A percentile compares a stretch with the other conserved stretches of the same genome.
phyloP scores from a whole-genome alignment of 2,113 vertebrate genomes.

The Fukomys damarensis region DNA sequence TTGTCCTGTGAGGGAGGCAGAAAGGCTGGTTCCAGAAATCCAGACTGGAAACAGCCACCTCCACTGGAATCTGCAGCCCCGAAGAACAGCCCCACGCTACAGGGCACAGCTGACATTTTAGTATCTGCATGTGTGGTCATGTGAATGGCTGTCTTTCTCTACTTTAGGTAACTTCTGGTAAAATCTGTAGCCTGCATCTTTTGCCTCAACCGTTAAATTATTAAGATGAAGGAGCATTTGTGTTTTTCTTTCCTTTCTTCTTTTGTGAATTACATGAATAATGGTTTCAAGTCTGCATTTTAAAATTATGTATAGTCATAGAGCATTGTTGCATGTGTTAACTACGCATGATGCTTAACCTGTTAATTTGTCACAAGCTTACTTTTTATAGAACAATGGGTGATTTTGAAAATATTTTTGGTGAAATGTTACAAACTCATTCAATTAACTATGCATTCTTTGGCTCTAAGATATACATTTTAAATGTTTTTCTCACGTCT shows the following conservation, averaged over 20 bases:
- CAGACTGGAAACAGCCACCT: not conserved
- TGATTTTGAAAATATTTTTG: not conserved
- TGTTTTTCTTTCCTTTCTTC: not conserved
- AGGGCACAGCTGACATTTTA: rapidly evolving
- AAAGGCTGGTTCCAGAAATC: not conserved
- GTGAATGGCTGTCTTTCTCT: not conserved
- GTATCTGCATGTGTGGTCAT: not conserved
- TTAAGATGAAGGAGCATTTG: not conserved
- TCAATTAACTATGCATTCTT: not conserved
- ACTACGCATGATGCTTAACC: not conserved
- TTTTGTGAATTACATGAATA: not conserved
- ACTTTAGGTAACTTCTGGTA: not conserved
- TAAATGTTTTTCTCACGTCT: not conserved
- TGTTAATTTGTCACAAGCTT: not conserved
- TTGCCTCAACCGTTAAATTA: not conserved
- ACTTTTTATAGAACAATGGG: not conserved
- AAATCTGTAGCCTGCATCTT: not conserved
- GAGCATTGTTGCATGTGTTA: not conserved
- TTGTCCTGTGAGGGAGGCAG: no score
- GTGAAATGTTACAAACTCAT: not conserved
- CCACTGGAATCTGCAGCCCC: not conserved
- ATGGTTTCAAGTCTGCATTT: not conserved
- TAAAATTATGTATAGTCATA: not conserved
- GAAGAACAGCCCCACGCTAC: not conserved
- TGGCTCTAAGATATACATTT: not conserved